Conservation (phyloP, 1,140 invertebrate genomes). For the Leguminivora glycinivorella region DNA sequence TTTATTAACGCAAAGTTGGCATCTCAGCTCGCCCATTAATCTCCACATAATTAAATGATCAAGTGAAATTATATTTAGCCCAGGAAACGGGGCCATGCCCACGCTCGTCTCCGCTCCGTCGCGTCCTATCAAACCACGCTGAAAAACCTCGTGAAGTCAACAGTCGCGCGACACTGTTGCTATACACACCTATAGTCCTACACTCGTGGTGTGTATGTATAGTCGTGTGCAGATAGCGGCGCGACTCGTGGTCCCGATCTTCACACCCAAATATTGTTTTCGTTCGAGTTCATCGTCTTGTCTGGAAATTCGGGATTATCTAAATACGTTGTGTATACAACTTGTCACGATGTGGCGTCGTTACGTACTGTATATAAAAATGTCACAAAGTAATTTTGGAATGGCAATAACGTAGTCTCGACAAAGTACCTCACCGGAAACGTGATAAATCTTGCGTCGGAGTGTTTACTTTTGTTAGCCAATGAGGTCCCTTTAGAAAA, state of each 20-base stretch:
- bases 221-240: not conserved
- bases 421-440: not conserved
- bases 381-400: slow-evolving; percentile 7
- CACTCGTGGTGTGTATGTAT: not conserved
- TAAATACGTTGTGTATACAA: slow-evolving; percentile 26
- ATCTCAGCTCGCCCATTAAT: slow-evolving; percentile 71
- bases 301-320: slow-evolving; percentile 26
- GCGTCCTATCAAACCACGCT: slow-evolving; percentile 48
- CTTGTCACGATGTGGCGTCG: slow-evolving; percentile 21
- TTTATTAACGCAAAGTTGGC: slow-evolving; percentile 71
- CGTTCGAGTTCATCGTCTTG: slow-evolving; percentile 18
- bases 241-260: slow-evolving; percentile 2
- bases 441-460: not conserved
- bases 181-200: not conserved
- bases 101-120: slow-evolving; percentile 49
- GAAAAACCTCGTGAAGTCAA: slow-evolving; percentile 31
- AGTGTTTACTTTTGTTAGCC: not conserved
- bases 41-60: slow-evolving; percentile 78
- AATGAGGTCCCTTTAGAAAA: slow-evolving; percentile 75
- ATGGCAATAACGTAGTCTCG: slow-evolving; percentile 2
- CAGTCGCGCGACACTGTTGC: slow-evolving; percentile 2
- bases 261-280: slow-evolving; percentile 26
- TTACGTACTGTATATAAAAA: slow-evolving; percentile 10
- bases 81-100: slow-evolving; percentile 68
- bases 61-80: slow-evolving; percentile 76